Evolutionary conservation across 1,140 invertebrate genomes (phyloP).

Genomic region (Cydia amplana): DNA sequence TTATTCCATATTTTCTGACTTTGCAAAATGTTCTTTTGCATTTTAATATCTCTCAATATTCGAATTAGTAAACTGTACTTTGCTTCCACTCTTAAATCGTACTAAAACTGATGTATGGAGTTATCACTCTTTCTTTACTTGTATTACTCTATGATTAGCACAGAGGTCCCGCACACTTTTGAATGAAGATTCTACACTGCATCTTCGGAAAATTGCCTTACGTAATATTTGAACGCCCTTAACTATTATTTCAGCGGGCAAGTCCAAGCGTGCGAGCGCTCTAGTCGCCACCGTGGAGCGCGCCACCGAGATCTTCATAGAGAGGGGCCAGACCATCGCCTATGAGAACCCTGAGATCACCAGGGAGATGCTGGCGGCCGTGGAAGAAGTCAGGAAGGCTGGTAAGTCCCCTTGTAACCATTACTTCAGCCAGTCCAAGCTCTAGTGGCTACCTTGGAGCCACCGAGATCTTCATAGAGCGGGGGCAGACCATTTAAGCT

Average conservation of each 20-base stretch:
- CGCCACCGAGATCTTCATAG: slow-evolving; percentile 97
- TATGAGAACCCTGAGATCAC: slow-evolving; percentile 98
- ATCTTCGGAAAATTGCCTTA: too few species aligned
- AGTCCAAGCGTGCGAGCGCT: slow-evolving; percentile 97
- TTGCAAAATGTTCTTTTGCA: too few species aligned
- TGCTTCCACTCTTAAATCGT: too few species aligned
- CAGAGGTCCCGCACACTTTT: too few species aligned
- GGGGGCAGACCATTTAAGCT: slow-evolving; percentile 97
- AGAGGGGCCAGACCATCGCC: slow-evolving; percentile 96
- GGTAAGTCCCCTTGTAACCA: slow-evolving; percentile 74
- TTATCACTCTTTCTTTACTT: too few species aligned
- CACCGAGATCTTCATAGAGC: slow-evolving; percentile 97
- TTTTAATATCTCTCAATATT: too few species aligned
- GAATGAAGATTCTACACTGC: too few species aligned
- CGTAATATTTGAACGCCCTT: too few species aligned
- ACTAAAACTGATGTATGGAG: too few species aligned
- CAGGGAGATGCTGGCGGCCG: slow-evolving; percentile 96
- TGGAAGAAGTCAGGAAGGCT: slow-evolving; percentile 95
- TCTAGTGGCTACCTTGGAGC: slow-evolving; percentile 97
- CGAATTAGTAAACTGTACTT: too few species aligned
- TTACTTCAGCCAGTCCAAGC: slow-evolving; percentile 89
- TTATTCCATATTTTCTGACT: too few species aligned
- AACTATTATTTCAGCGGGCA: slow-evolving; percentile 78
- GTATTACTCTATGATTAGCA: too few species aligned
- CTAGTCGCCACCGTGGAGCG: slow-evolving; percentile 97